phyloP scores from a whole-genome alignment of 2,888 invertebrate genomes.

The Lycia hirtaria region DNA sequence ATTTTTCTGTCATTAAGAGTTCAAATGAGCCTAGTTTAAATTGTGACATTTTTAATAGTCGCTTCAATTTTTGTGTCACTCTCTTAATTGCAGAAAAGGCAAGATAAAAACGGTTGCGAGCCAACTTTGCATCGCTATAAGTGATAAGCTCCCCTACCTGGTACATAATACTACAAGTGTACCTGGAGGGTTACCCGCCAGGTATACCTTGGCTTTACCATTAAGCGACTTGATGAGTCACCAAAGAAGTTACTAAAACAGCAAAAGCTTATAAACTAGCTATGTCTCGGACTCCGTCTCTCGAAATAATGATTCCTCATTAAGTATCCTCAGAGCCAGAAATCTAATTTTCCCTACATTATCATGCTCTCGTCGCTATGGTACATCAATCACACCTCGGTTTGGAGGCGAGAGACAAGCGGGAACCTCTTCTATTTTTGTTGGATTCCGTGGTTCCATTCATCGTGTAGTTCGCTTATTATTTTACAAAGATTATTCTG shows the following conservation, averaged over 20 bases:
- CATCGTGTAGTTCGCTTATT: conserved; percentile 27
- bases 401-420: conserved; percentile 41
- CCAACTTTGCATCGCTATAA: too few relatives aligned
- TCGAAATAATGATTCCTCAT: conserved; percentile 36
- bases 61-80: too few relatives aligned
- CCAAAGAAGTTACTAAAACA: background rate
- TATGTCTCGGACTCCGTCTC: background rate
- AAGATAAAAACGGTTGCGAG: too few relatives aligned
- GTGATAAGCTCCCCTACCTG: too few relatives aligned
- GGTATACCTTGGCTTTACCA: too few relatives aligned
- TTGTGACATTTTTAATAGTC: too few relatives aligned
- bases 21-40: too few relatives aligned
- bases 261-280: background rate
- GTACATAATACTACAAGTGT: too few relatives aligned
- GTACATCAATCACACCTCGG: conserved; percentile 64
- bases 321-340: conserved; percentile 43
- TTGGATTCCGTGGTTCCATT: conserved; percentile 42
- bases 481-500: conserved; percentile 25
- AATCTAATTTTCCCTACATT: conserved; percentile 66
- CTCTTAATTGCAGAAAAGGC: too few relatives aligned
- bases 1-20: too few relatives aligned
- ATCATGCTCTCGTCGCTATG: conserved; percentile 54
- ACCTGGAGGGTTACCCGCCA: too few relatives aligned
- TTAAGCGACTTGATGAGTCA: background rate
- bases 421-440: conserved; percentile 39